These are phyloP conservation scores for Homarus gammarus DNA, from an alignment of 2,888 invertebrate genomes.

Conservation along the genomic window DNA sequence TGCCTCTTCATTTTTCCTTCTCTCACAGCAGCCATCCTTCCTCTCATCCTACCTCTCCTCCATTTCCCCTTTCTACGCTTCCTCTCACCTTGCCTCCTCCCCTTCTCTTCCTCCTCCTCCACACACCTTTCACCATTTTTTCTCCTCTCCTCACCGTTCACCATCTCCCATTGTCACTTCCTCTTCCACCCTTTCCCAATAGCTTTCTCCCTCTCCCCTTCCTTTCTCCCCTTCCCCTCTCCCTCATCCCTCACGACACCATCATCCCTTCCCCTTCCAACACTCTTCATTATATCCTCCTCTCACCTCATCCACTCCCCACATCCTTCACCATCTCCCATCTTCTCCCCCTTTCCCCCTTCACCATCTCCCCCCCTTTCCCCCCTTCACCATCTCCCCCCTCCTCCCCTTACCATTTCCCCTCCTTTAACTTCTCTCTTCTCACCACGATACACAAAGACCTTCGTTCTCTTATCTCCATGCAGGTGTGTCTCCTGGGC, in stretches of 20 bases:
- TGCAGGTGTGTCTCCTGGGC: no score
- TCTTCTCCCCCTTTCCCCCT: neutral
- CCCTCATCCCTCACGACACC: neutral
- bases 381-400: neutral
- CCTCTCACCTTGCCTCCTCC: neutral
- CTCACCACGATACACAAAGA: no score
- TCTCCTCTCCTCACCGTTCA: no score
- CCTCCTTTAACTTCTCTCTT: neutral
- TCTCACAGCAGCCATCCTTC: neutral
- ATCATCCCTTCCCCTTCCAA: neutral
- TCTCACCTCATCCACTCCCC: neutral
- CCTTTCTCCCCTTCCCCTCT: neutral
- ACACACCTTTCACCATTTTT: neutral
- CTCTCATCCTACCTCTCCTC: neutral
- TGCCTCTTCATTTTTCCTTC: neutral
- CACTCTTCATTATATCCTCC: neutral
- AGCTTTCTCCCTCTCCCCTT: slow-evolving; percentile 13
- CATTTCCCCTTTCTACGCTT: neutral
- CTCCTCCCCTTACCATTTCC: neutral
- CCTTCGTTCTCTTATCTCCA: no score
- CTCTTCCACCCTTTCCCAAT: slow-evolving; percentile 3
- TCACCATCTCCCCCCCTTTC: neutral
- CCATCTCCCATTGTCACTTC: neutral
- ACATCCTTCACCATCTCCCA: neutral
- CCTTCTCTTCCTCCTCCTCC: neutral